phyloP scores from a whole-genome alignment of 2,888 invertebrate genomes.

The Charanyca ferruginea region DNA sequence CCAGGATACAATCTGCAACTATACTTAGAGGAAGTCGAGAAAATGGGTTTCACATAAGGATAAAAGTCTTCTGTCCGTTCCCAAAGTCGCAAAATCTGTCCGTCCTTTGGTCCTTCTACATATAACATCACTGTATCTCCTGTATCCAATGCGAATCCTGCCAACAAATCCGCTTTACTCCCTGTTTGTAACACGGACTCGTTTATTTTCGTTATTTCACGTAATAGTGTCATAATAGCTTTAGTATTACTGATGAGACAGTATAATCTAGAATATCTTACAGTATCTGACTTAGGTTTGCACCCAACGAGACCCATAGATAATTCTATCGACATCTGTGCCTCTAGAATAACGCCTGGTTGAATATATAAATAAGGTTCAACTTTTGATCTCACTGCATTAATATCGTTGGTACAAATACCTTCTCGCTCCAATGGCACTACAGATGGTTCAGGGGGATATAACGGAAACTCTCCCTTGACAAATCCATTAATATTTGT shows the following conservation, averaged over 20 bases:
- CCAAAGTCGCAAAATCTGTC: slow-evolving; percentile 79
- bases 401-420: slow-evolving; percentile 84
- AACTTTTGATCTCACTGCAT: slow-evolving; percentile 71
- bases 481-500: slow-evolving; percentile 75
- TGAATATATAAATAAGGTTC: slow-evolving; percentile 72
- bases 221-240: slow-evolving; percentile 68
- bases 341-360: slow-evolving; percentile 74
- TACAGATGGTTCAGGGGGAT: slow-evolving; percentile 72
- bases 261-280: slow-evolving; percentile 79
- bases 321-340: slow-evolving; percentile 84
- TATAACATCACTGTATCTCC: slow-evolving; percentile 77
- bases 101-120: slow-evolving; percentile 82
- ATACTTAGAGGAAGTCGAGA: slow-evolving; percentile 78
- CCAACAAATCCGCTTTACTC: slow-evolving; percentile 69
- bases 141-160: slow-evolving; percentile 84
- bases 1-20: slow-evolving; percentile 80
- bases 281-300: slow-evolving; percentile 64
- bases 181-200: slow-evolving; percentile 60
- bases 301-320: slow-evolving; percentile 84
- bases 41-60: slow-evolving; percentile 74
- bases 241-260: slow-evolving; percentile 70
- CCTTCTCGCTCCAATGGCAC: slow-evolving; percentile 69
- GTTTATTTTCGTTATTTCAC: slow-evolving; percentile 76
- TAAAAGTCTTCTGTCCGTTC: slow-evolving; percentile 78
- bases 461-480: slow-evolving; percentile 80